Evolutionary conservation across 2,888 invertebrate species (phyloP), one percentile per base, ranked within the genome.

Genomic region (Arenicola marina): DNA sequence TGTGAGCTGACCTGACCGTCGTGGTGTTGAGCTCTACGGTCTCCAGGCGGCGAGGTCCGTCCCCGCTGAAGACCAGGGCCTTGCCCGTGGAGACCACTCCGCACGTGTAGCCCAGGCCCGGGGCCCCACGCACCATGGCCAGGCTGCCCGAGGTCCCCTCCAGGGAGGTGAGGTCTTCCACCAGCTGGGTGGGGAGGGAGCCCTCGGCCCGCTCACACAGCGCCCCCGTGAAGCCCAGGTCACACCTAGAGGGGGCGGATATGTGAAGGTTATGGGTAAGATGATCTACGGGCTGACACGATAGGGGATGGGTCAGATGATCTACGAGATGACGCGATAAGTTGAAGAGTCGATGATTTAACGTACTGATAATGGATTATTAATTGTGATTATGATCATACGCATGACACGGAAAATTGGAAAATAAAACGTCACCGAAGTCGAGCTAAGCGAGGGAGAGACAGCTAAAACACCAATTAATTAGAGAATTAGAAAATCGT

Each of bases 11-110:
- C 48, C 15, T 48, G 11, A 24, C 48, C 7, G 15, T 7, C 3
- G 78, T 80, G n/a, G 82, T 81, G 63, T 83, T 79, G 2, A 83
- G 63, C 51, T 83, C 81, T n/a, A 70, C 71, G 0, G 82, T 83
- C 3, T 72, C 66, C 24, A 81, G 51, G 63, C 73, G 65, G 43
- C 82, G 67, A 2, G 70, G 73, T 1, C 80, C 82, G 60, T 68
- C 73, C 53, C 71, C 63, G 62, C 79, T 75, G 64, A 82, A 83
- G 2, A 82, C 82, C 4, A 81, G 63, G 29, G 83, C 79, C 67
- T 81, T 82, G 24, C 80, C 82, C 46, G 77, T 77, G 4, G 78
- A 75, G 48, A 83, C 51, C 3, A 82, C 76, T 32, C 81, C 83
- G 71, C 83, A 83, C n/a, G 75, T 69, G 63, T 77, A 83, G 45